Base-by-base conservation (phyloP, 2,888 invertebrate genomes). In the Rhyacophila evoluta region DNA sequence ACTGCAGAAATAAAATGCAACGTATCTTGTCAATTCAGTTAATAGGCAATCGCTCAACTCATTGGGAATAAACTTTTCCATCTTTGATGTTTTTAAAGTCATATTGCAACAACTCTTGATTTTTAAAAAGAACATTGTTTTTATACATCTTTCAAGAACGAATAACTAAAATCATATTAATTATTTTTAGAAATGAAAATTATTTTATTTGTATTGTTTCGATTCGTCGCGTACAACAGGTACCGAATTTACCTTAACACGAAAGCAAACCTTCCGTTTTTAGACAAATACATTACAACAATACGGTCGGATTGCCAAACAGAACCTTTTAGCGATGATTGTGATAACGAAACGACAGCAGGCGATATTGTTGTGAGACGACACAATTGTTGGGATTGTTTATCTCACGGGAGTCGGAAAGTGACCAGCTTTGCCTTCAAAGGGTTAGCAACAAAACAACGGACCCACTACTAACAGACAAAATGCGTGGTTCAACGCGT, bases 391-490 rank as follows among this genome's bases (percentile, higher is more conserved):
- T n/a, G 27, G 28, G 19, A n/a, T 25, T 33, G 71, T 25, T 71
- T 71, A 71, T 71, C 71, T 71, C 71, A 29, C 36, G 71, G 71
- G 71, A 71, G 19, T 71, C 71, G 25, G 71, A 71, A 71, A 71
- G 71, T 37, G 55, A 55, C 55, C 55, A 55, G 55, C 55, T 55
- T 55, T 55, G 55, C 55, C 55, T 55, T 55, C 55, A 55, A 55
- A 55, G 55, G 55, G 55, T 55, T 55, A 55, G 19, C 55, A 55
- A 25, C 55, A 55, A 55, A 55, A 55, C 55, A 55, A 55, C 15
- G 55, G 55, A 55, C 55, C 55, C 19, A 55, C 29, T 33, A 2
- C 6, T 4, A 2, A 33, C 55, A 55, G 55, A 55, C 55, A 55
- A 55, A 55, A 55, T 55, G 55, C 55, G 55, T 55, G 55, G 55